These are phyloP conservation scores for Pseudochirops corinnae DNA, from an alignment of 2,797 vertebrate genomes.

Conservation along the genomic window DNA sequence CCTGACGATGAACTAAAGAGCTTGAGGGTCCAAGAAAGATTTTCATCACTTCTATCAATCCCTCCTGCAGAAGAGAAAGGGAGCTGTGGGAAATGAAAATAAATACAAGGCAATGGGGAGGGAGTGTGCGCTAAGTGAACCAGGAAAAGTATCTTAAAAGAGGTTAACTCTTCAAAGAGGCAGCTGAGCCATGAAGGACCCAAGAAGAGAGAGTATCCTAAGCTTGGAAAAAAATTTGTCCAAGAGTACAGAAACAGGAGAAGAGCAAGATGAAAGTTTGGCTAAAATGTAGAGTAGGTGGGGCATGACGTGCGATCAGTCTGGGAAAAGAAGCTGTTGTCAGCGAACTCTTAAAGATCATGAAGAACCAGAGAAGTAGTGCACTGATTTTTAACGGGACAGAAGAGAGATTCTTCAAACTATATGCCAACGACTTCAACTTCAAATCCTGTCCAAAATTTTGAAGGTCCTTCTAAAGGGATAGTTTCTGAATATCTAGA, in stretches of 20 bases:
- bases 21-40: background rate
- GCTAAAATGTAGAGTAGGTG: background rate
- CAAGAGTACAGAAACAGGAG: background rate
- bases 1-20: background rate
- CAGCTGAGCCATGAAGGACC: background rate
- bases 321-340: background rate
- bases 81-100: background rate
- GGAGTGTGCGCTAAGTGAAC: background rate
- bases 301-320: background rate
- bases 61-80: background rate
- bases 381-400: background rate
- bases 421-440: background rate
- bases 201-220: background rate
- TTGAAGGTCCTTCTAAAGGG: background rate
- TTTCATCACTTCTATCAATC: background rate
- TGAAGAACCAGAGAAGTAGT: background rate
- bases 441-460: background rate
- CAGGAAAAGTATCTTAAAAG: background rate
- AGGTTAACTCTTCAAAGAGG: background rate
- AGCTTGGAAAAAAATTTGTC: background rate
- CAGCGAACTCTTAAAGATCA: background rate
- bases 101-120: background rate
- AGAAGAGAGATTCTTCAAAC: background rate
- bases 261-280: background rate
- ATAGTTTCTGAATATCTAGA: background rate